Percentiles rank a stretch among this genome's conserved stretches.
Conservation (phyloP, 2,113 vertebrate genomes). For the Erythrocercus mccallii region DNA sequence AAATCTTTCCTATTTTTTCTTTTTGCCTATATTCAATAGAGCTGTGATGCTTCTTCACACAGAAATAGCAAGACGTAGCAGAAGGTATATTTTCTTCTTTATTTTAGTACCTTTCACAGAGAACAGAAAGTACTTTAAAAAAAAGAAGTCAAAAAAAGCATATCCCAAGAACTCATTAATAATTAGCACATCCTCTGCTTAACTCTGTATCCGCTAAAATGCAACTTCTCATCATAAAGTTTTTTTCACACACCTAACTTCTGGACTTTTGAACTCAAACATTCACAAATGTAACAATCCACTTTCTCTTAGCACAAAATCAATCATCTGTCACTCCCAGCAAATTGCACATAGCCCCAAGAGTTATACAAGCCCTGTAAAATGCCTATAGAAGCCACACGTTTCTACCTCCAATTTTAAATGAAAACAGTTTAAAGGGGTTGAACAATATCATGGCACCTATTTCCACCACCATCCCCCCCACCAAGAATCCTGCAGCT, state of each 20-base stretch:
- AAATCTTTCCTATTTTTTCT: neutral
- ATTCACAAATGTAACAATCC: neutral
- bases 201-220: neutral
- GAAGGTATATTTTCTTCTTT: neutral
- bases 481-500: neutral
- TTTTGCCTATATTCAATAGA: neutral
- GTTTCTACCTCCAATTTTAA: neutral
- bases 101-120: neutral
- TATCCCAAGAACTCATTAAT: neutral
- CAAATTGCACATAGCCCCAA: neutral
- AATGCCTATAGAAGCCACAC: neutral
- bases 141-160: neutral
- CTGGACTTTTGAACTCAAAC: neutral
- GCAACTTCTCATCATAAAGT: neutral
- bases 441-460: neutral
- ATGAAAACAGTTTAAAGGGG: neutral
- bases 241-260: neutral
- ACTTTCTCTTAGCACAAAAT: neutral
- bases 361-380: neutral
- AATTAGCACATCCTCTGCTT: neutral
- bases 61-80: neutral
- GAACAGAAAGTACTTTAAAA: neutral
- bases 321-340: neutral
- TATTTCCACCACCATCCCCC: neutral
- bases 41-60: accelerated